A percentile compares a stretch with the other conserved stretches of the same genome.
Evolutionary conservation across 2,113 vertebrate genomes (phyloP).

Genomic region (Vireo altiloquus): DNA sequence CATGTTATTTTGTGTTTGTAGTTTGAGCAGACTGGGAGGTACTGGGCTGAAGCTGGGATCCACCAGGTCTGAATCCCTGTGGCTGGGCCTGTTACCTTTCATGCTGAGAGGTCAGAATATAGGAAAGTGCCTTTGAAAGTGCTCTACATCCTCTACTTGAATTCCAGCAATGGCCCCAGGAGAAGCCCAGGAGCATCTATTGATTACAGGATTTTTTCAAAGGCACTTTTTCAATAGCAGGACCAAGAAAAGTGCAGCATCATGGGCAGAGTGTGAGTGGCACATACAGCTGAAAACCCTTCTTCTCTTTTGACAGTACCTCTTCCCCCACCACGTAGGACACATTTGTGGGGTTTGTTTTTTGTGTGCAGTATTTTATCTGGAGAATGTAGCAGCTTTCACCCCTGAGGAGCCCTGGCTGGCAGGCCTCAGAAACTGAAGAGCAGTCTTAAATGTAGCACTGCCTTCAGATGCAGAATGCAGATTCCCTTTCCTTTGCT

Average conservation of each 20-base stretch:
- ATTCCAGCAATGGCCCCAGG: constrained; percentile 3
- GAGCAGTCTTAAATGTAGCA: not conserved
- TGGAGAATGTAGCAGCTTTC: not conserved
- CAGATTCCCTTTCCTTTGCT: not conserved
- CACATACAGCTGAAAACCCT: not conserved
- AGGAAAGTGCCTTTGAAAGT: constrained; percentile 47
- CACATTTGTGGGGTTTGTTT: not conserved
- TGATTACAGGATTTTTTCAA: constrained; percentile 32
- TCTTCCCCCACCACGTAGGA: not conserved
- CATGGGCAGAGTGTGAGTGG: not conserved
- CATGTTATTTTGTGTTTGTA: not conserved
- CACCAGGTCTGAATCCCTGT: not conserved
- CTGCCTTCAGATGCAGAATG: not conserved
- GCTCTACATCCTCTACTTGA: not conserved
- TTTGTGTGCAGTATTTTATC: not conserved
- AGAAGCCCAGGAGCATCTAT: constrained; percentile 45
- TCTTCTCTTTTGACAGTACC: not conserved
- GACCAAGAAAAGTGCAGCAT: not conserved
- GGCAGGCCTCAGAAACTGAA: not conserved
- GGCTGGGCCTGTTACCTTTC: constrained; percentile 16
- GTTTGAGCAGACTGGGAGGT: not conserved
- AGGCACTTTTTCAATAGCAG: constrained; percentile 16
- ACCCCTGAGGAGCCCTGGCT: not conserved
- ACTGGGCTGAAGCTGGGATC: not conserved
- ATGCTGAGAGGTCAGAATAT: constrained; percentile 31